Evolutionary conservation across 2,797 vertebrate genomes (phyloP).

Genomic region (Ispidina lecontei): DNA sequence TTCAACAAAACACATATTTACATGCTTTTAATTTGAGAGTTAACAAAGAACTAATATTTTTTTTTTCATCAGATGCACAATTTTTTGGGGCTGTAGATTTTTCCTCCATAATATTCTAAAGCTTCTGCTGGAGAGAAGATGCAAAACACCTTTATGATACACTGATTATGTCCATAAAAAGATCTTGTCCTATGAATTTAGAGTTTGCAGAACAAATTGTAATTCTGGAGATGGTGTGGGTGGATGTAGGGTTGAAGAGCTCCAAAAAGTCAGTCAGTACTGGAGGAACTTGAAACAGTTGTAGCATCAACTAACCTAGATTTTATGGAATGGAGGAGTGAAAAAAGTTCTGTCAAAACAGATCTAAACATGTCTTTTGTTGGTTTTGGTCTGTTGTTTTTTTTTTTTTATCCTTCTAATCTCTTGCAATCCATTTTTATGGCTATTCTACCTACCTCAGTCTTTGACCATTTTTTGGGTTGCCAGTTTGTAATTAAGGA

Average conservation of each 20-base stretch:
- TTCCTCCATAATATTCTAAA: not conserved
- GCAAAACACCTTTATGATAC: not conserved
- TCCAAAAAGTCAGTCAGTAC: not conserved
- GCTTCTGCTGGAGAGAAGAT: not conserved
- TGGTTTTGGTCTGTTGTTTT: not conserved
- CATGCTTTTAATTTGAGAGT: not conserved
- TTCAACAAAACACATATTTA: not conserved
- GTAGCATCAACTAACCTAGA: not conserved
- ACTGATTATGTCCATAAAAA: not conserved
- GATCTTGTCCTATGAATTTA: not conserved
- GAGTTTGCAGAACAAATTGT: not conserved
- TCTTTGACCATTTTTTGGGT: not conserved
- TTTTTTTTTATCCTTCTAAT: not conserved
- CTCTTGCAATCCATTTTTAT: not conserved
- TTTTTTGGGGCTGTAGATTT: not conserved
- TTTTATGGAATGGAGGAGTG: not conserved
- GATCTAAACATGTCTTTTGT: not conserved
- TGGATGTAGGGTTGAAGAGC: not conserved
- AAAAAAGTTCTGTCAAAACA: not conserved
- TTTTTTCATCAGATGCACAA: fast-evolving
- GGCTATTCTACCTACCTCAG: not conserved
- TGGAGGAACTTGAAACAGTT: not conserved
- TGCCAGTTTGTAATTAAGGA: not conserved
- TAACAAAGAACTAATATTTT: not conserved
- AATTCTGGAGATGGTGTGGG: not conserved